Base-by-base conservation (phyloP, 2,113 vertebrate genomes). In the Platysternon megacephalum region DNA sequence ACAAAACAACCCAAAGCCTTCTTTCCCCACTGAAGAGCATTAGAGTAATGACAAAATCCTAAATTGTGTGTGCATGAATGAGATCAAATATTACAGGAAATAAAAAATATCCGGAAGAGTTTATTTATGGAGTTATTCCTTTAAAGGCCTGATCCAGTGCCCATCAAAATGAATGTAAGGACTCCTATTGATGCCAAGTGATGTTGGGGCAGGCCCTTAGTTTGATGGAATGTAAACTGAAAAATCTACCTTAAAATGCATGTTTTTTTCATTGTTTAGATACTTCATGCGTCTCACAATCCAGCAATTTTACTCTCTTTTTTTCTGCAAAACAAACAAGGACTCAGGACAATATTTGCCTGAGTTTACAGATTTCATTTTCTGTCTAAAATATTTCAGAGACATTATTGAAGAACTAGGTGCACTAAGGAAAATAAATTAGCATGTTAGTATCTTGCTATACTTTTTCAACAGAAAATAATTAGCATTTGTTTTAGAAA, bases 351-450 rank as follows among this genome's bases (percentile, higher is more conserved):
- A 55, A 35, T 72, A 82, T 72, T 48, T 82, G 58, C 81, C 51
- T 93, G 79, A 52, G 14, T 84, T 85, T 86, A 79, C 92, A 68
- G 79, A 90, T 84, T 58, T 91, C 87, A 21, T 11, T 68, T 76
- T 84, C 92, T 90, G 84, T 39, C 76, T 93, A 79, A 83, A 95
- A 44, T 48, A 86, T 94, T 96, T 87, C 81, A 78, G 91, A 74
- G 68, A 24, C 52, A 1, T 56, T 46, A 55, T 76, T 88, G 88
- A 91, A 94, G 95, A 72, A 53, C 79, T 95, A 86, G 84, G 24
- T 17, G 24, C 53, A 92, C 52, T 46, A 51, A 84, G 55, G 92
- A 95, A 94, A 93, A 92, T 94, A 95, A 96, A 96, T 95, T 91
- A 96, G 89, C 96, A 96, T 91, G 87, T 17, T 88, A 79, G 89